phyloP scores from a whole-genome alignment of 2,888 invertebrate species.

The Ophion ellenae region DNA sequence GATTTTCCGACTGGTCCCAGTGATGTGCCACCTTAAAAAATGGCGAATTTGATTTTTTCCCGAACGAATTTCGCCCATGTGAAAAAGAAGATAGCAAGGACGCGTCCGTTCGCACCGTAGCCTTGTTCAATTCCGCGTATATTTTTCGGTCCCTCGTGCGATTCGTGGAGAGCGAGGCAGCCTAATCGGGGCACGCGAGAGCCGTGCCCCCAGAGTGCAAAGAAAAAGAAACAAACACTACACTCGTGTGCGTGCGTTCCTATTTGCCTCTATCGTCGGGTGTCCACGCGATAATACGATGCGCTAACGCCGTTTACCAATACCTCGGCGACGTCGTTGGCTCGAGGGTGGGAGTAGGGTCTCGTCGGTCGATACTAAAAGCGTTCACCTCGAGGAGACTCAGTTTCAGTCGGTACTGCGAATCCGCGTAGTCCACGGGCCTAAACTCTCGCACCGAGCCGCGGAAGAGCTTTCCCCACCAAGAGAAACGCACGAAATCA shows the following conservation, averaged over 20 bases:
- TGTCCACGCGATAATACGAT: too few relatives aligned
- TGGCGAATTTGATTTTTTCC: too few relatives aligned
- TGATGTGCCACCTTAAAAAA: too few relatives aligned
- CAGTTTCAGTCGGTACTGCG: conserved; percentile 52
- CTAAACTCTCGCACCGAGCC: not conserved
- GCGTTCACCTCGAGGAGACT: conserved; percentile 54
- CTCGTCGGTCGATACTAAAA: conserved; percentile 61
- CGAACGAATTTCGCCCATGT: too few relatives aligned
- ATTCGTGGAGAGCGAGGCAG: not conserved
- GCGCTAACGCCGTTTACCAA: not conserved
- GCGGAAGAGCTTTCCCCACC: not conserved
- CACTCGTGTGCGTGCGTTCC: too few relatives aligned
- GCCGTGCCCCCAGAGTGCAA: conserved; percentile 18
- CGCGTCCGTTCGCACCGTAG: too few relatives aligned
- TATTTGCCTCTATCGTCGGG: not conserved
- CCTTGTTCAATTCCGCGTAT: too few relatives aligned
- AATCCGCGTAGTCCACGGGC: conserved; percentile 35
- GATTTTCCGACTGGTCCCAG: too few relatives aligned
- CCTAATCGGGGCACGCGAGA: not conserved
- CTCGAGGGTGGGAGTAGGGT: conserved; percentile 17
- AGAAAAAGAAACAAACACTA: not conserved
- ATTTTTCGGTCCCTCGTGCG: not conserved
- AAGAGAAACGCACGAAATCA: not conserved
- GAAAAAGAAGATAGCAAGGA: too few relatives aligned
- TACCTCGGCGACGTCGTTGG: not conserved